These are phyloP conservation scores for Copidosoma floridanum DNA, from an alignment of 1,140 invertebrate species.

Conservation along the genomic window DNA sequence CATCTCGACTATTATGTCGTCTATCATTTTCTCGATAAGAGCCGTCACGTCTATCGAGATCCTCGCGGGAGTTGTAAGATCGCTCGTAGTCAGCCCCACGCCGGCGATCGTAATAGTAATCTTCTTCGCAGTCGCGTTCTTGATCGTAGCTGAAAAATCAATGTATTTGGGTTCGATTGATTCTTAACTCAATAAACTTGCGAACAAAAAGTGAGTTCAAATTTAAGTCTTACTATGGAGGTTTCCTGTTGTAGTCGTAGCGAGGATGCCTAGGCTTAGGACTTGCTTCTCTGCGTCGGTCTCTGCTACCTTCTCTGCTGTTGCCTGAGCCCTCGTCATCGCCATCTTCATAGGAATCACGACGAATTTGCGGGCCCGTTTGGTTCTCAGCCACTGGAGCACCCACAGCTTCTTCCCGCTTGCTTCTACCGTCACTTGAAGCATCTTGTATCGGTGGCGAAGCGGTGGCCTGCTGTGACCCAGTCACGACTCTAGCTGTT, in stretches of 20 bases:
- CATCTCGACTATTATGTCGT: conserved; percentile 45
- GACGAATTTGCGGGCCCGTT: conserved; percentile 40
- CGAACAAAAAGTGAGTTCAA: not conserved
- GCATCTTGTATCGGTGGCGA: conserved; percentile 39
- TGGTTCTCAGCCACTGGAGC: conserved; percentile 46
- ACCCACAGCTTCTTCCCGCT: conserved; percentile 52
- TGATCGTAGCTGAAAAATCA: conserved; percentile 44
- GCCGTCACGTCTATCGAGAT: conserved; percentile 47
- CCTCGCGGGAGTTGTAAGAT: conserved; percentile 46
- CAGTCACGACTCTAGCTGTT: conserved; percentile 49
- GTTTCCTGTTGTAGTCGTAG: conserved; percentile 43
- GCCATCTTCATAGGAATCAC: conserved; percentile 50
- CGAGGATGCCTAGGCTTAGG: conserved; percentile 46
- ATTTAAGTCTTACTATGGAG: conserved; percentile 39
- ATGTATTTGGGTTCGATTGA: not conserved
- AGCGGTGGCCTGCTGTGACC: conserved; percentile 44
- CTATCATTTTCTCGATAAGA: conserved; percentile 49
- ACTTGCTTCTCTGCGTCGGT: conserved; percentile 46
- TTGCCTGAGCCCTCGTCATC: conserved; percentile 51
- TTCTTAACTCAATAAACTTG: too few species aligned
- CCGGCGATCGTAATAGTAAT: conserved; percentile 56
- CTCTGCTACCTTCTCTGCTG: conserved; percentile 50
- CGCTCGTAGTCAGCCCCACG: conserved; percentile 52
- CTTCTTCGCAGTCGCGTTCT: conserved; percentile 51
- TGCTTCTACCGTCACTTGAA: conserved; percentile 41